Base-by-base conservation (phyloP, 1,140 invertebrate genomes). In the Leptonema lineaticorne region DNA sequence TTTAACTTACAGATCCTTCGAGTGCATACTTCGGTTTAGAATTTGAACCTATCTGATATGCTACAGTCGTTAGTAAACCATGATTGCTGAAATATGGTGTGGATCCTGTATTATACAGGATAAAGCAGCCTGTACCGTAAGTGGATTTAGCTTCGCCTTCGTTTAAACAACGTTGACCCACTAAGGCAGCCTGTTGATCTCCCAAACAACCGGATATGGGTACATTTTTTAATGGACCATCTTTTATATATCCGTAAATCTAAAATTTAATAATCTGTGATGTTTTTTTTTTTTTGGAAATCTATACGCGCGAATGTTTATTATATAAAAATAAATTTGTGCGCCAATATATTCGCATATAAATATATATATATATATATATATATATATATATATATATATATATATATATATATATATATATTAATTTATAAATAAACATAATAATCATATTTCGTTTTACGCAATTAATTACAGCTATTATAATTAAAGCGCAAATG, bases 51-150 rank as follows among this genome's bases (percentile, higher is more conserved):
- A 99, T 82, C 79, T 98, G 89, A 83, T 97, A 99, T 4, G 88
- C 97, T 1, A 99, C 94, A 1, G 97, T 99, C 1, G 97, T 98
- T 6, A 99, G 76, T 14, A 99, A 82, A 0, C 96, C 96, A 78
- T 95, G 88, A 46, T 86, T 85, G 0, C 94, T 97, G 67, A 90
- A 85, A 0, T 97, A 88, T 48, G 90, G 84, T 69, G 88, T 85
- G 14, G 86, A 86, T 1, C 97, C 97, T 0, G 95, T 98, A 76
- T 99, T 99, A 77, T 94, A 97, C 0, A 99, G 82, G 14, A 99
- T 84, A 76, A 99, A 99, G 74, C 96, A 98, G 1, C 97, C 97
- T 56, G 96, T 99, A 37, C 97, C 95, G 77, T 95, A 96, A 5
- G 97, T 99, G 70, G 93, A 95, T 81, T 99, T 99, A 0, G 95